Evolutionary conservation across 2,888 invertebrate species (phyloP), one percentile per base, ranked within the genome.

Genomic region (Adineta ricciae): DNA sequence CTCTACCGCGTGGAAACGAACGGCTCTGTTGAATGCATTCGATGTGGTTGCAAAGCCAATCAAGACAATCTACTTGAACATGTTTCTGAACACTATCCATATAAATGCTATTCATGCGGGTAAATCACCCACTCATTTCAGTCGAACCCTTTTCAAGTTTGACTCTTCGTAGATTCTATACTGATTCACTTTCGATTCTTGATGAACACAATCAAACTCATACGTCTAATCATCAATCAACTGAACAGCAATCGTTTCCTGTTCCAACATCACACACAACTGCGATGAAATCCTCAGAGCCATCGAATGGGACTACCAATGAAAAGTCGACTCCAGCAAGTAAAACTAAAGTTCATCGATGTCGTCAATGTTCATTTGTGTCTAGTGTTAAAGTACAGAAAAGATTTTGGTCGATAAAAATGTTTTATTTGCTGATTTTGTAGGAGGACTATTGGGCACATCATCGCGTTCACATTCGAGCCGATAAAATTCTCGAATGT

Each of bases 361-460:
- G 78, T 78, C 78, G 78, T 41, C 78, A 78, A 78, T 78, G 78
- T 78, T 41, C 41, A 78, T 78, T 19, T 78, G 41, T 78, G 41
- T 78, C 78, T n/a, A 78, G n/a, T n/a, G 24, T 78, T 78, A 78
- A 78, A 78, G 78, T 78, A 78, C 24, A 27, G 9, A 21, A 11
- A 36, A 78, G 9, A 21, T n/a, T 64, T 27, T 27, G 24, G n/a
- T 21, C n/a, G n/a, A 24, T n/a, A 5, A 24, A 24, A 64, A 64
- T 73, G 32, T 73, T 11, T 8, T 36, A 11, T 46, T 11, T 72
- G 2, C 24, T 1, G 27, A 19, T 32, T 36, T 32, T 41, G 14
- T 41, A 78, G 78, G 92, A 94, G 32, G 95, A 95, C 85, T 96
- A 95, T 89, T 99, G 98, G 97, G 93, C 94, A 72, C 99, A 99